Evolutionary conservation across 2,113 vertebrate genomes (phyloP), one percentile per base, ranked within the genome.

Genomic region (Bombycilla garrulus): DNA sequence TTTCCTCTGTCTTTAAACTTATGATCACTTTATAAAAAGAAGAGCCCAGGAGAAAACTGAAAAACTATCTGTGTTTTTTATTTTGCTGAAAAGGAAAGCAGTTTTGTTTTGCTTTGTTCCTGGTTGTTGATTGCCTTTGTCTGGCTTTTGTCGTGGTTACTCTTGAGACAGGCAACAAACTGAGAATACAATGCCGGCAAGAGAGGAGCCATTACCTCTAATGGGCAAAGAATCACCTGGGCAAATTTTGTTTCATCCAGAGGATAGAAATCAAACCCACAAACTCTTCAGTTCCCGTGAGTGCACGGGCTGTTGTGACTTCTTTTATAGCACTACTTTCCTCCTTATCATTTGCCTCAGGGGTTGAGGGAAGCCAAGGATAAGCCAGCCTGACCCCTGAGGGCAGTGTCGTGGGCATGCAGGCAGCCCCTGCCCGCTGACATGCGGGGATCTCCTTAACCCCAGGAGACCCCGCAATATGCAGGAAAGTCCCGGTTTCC

Each of bases 1-100:
- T 96, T 97, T 97, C 83, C 79, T 96, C 80, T 92, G 95, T 93
- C 92, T 97, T 98, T 97, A 96, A 97, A 97, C 90, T 96, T 95
- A 87, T 66, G 95, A 95, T 96, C 72, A 80, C 90, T 95, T 98
- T 95, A 96, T 96, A 95, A 97, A 95, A 96, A 92, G 48, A 94
- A 95, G 70, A 86, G 38, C 64, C 44, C 88, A 88, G 54, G 60
- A 97, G 78, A 89, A 96, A 97, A 74, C 79, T 86, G 60, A 66
- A 95, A 95, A 96, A 82, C 31, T 74, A 93, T 50, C 90, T 35
- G 56, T 53, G 69, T 51, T 81, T 79, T 79, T 87, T 90, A 62
- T 84, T 95, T 84, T 81, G 47, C 67, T 91, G 53, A 66, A 78
- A 24, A 45, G 48, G 64, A 94, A 76, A 60, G 13, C 53, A 88